These are phyloP conservation scores for Verasper variegatus DNA, from an alignment of 2,113 vertebrate genomes.

Conservation along the genomic window DNA sequence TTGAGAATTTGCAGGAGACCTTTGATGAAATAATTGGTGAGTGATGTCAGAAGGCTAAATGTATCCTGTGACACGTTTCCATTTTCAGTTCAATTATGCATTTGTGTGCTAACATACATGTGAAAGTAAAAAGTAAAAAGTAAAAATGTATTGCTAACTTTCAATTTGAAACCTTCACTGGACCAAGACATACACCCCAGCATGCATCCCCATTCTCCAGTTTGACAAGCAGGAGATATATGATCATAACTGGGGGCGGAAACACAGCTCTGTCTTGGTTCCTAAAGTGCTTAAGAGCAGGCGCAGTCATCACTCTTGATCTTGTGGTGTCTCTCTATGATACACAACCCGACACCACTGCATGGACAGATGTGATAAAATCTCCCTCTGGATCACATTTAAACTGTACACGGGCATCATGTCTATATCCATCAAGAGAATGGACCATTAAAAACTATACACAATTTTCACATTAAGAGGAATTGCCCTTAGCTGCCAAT, in stretches of 20 bases:
- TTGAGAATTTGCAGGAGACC: conserved; percentile 13
- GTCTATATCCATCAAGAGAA: neutral
- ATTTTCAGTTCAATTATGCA: neutral
- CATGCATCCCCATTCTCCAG: conserved; percentile 15
- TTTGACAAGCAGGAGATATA: conserved; percentile 6
- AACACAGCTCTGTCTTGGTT: conserved; percentile 12
- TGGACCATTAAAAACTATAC: neutral
- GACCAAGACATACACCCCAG: neutral
- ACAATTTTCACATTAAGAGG: neutral
- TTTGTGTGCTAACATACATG: neutral
- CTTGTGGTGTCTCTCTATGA: neutral
- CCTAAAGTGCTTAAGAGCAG: conserved; percentile 19
- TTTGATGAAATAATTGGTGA: conserved; percentile 82
- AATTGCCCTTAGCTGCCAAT: neutral
- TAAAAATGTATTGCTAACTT: no score
- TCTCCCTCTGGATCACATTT: neutral
- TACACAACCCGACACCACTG: conserved; percentile 1
- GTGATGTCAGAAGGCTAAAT: neutral
- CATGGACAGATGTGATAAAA: conserved; percentile 22
- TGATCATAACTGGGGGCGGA: conserved; percentile 1
- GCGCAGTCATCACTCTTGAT: conserved; percentile 19
- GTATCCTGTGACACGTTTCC: neutral
- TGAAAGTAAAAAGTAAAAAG: no score
- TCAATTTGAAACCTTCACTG: no score
- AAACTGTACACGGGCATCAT: neutral